A percentile compares a stretch with the other conserved stretches of the same genome.
Conservation (phyloP, 2,888 invertebrate genomes). For the Periphyllus acericola region DNA sequence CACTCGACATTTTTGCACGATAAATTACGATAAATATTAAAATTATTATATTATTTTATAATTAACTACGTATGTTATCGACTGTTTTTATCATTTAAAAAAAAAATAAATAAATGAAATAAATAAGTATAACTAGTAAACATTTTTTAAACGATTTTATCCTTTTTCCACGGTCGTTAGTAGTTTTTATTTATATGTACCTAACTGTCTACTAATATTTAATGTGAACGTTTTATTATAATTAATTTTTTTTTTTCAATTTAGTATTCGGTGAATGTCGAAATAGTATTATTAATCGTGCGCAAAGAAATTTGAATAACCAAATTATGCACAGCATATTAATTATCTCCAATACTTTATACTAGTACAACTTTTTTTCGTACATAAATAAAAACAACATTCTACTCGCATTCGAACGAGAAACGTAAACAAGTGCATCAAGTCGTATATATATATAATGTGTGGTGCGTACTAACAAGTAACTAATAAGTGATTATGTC, state of each 20-base stretch:
- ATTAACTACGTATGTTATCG: no score
- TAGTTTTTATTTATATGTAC: neutral
- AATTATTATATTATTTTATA: no score
- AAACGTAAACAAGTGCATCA: neutral
- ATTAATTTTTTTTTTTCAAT: neutral
- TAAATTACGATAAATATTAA: no score
- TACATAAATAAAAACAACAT: neutral
- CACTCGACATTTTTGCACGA: no score
- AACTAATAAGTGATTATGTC: neutral
- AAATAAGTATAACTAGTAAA: neutral
- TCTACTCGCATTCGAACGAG: neutral
- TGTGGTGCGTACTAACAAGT: neutral
- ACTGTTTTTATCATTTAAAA: no score
- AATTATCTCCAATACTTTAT: no score
- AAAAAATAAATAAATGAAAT: neutral
- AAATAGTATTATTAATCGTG: neutral
- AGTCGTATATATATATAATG: neutral
- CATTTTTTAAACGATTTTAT: neutral
- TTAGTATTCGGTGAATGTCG: neutral
- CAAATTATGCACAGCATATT: neutral
- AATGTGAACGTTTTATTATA: neutral
- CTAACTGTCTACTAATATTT: neutral
- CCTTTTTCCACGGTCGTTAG: neutral
- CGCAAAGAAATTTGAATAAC: neutral
- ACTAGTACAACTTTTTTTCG: neutral